Evolutionary conservation across 2,113 vertebrate species (phyloP).

Genomic region (Potamarius usumacintae): DNA sequence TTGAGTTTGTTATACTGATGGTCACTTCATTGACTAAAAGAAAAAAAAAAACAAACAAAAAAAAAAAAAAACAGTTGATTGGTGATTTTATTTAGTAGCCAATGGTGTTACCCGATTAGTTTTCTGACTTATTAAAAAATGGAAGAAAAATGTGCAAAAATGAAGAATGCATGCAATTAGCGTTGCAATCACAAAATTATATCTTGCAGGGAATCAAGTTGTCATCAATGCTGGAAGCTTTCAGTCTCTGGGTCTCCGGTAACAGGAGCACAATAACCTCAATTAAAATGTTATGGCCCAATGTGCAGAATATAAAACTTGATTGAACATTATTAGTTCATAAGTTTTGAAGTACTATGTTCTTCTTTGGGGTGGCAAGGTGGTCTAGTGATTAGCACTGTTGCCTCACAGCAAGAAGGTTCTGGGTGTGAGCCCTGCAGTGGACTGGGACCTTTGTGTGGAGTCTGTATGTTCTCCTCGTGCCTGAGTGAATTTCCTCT

Average conservation of each 20-base stretch:
- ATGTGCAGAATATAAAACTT: not conserved
- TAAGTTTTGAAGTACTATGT: not conserved
- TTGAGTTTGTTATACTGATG: not conserved
- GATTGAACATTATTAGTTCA: not conserved
- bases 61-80: not conserved
- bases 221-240: not conserved
- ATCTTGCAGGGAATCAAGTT: not conserved
- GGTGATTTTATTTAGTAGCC: not conserved
- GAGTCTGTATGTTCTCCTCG: too few species aligned
- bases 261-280: not conserved
- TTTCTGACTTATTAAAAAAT: not conserved
- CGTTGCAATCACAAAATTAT: not conserved
- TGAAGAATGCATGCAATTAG: not conserved
- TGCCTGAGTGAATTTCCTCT: too few species aligned
- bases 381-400: too few species aligned
- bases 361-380: not conserved
- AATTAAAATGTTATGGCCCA: not conserved
- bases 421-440: too few species aligned
- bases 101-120: not conserved
- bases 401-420: not conserved
- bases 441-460: too few species aligned
- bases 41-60: not conserved
- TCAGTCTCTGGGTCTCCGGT: not conserved
- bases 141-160: not conserved
- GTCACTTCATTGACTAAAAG: not conserved